Conservation (phyloP, 1,140 invertebrate genomes). For the Nylanderia fulva region DNA sequence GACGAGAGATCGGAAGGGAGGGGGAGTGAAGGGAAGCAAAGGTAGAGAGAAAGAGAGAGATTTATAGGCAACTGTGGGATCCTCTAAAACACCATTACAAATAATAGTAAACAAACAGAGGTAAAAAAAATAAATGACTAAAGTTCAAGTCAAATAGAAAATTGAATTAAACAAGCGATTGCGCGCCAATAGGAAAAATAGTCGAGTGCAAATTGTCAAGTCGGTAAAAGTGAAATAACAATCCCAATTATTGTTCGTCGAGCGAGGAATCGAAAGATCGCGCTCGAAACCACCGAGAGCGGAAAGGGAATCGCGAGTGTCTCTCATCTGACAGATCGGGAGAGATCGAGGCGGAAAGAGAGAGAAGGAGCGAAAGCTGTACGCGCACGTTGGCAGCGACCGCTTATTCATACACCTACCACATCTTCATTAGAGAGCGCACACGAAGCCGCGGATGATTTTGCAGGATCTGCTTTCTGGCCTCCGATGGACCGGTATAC, state of each 20-base stretch:
- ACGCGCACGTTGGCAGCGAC: constrained; percentile 42
- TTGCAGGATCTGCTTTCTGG: constrained; percentile 68
- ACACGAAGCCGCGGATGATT: constrained; percentile 65
- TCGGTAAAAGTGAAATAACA: constrained; percentile 10
- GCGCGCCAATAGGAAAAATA: not conserved
- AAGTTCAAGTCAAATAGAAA: not conserved
- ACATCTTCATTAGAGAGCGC: constrained; percentile 69
- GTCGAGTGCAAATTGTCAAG: not conserved
- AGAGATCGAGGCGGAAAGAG: constrained; percentile 25
- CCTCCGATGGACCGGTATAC: constrained; percentile 47
- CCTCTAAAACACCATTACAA: not conserved
- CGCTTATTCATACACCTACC: constrained; percentile 70
- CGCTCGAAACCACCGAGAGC: constrained; percentile 29
- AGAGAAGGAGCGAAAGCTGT: constrained; percentile 34
- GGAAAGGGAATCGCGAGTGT: constrained; percentile 35
- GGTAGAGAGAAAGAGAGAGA: not conserved
- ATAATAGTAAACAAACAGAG: not conserved
- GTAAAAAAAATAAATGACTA: not conserved
- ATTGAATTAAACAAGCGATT: not conserved
- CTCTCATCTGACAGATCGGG: constrained; percentile 34
- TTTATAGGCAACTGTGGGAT: not conserved
- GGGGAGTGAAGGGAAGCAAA: not conserved
- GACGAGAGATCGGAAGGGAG: constrained; percentile 17
- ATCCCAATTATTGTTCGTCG: constrained; percentile 24
- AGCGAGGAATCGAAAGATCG: constrained; percentile 25